Evolutionary conservation across 2,797 vertebrate species (phyloP), one percentile per base, ranked within the genome.

Genomic region (Gallinago nigripennis): DNA sequence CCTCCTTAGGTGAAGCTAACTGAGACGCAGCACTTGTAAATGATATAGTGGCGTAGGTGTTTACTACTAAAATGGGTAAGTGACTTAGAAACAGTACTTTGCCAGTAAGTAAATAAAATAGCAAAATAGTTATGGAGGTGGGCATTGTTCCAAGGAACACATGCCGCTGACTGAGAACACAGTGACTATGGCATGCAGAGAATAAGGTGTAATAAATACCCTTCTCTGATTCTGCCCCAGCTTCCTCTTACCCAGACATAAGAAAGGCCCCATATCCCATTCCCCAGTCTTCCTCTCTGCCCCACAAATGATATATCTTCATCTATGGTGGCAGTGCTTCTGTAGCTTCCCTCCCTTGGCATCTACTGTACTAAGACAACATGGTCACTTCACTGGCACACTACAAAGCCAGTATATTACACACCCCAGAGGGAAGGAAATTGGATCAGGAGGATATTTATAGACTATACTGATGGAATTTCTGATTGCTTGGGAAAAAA

Each of bases 381-480:
- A 11, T 7, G 64, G 77, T 66, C n/a, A 24, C 70, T 79, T 72
- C 75, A n/a, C 35, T 73, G 83, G 66, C 90, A 88, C 16, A 3
- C 46, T 53, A 12, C 54, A 88, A 65, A 90, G 73, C 85, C 80
- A 84, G 51, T 18, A 51, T 27, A 94, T 83, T 72, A 63, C 6
- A 2, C 70, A 84, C 39, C 83, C 71, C 61, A 86, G 86, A 86
- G 93, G 39, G 81, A 94, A 86, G 86, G 92, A 95, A 96, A 90
- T 94, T 92, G 80, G 65, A 84, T 88, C 86, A 82, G 73, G 35
- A 72, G 11, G 56, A 61, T 96, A 92, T 94, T 95, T 90, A 76
- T 88, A 92, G 93, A 41, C 79, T 71, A 83, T 86, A 84, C 66
- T 73, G 64, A 63, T 73, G 64, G 79, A 85, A 87, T 86, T 75